Evolutionary conservation across 2,113 vertebrate genomes (phyloP).

Genomic region (Zapus hudsonius): DNA sequence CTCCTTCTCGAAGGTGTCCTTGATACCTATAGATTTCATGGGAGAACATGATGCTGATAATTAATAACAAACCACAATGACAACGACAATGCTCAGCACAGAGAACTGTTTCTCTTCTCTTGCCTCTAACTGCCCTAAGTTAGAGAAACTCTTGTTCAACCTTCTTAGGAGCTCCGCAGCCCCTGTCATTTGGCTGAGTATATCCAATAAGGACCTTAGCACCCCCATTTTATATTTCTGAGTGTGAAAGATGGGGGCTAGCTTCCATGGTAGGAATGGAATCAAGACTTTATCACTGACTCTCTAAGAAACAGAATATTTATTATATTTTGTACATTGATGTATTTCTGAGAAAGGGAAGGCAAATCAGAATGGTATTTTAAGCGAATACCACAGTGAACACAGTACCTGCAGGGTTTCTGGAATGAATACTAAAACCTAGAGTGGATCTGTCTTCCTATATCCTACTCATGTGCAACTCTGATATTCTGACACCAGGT

Average conservation of each 20-base stretch:
- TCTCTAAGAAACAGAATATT: no score
- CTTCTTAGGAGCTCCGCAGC: background rate
- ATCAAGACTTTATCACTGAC: background rate
- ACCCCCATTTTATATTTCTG: background rate
- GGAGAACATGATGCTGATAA: background rate
- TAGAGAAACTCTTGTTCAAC: background rate
- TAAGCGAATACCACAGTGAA: background rate
- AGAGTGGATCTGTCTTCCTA: background rate
- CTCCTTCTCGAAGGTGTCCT: background rate
- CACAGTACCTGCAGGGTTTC: background rate
- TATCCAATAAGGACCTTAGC: background rate
- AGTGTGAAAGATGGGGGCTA: background rate
- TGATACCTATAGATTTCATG: constrained; percentile 10
- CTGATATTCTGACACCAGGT: background rate
- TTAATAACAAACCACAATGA: constrained; percentile 39
- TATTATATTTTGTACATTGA: no score
- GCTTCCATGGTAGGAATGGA: background rate
- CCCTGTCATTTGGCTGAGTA: background rate
- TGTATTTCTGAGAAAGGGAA: background rate
- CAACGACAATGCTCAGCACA: background rate
- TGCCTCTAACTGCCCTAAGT: background rate
- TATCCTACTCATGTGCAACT: background rate
- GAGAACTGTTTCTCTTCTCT: background rate
- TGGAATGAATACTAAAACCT: background rate
- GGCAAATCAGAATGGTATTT: background rate